phyloP scores from a whole-genome alignment of 2,888 invertebrate species.

The Gerosis bhagava region DNA sequence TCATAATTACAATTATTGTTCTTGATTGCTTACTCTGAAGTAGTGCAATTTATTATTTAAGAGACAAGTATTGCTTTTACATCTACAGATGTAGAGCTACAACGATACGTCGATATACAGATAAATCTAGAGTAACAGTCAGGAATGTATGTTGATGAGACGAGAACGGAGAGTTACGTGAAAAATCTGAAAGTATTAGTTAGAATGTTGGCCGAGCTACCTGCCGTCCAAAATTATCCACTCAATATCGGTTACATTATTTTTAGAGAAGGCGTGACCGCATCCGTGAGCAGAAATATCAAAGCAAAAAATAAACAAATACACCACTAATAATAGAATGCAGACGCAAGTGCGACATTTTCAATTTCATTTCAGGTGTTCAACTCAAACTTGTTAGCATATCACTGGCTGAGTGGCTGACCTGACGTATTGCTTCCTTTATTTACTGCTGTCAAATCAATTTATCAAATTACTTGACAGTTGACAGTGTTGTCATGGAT shows the following conservation, averaged over 20 bases:
- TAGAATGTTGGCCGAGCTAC: slow-evolving; percentile 47
- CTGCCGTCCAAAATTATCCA: slow-evolving; percentile 63
- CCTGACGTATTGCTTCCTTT: no score
- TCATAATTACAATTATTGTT: slow-evolving; percentile 53
- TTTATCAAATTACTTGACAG: no score
- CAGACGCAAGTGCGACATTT: slow-evolving; percentile 16
- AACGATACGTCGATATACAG: slow-evolving; percentile 36
- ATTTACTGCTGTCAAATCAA: no score
- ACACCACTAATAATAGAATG: slow-evolving; percentile 29
- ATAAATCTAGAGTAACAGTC: slow-evolving; percentile 41
- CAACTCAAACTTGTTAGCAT: background rate
- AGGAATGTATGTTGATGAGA: slow-evolving; percentile 54
- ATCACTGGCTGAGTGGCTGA: no score
- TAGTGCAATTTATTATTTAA: slow-evolving; percentile 33
- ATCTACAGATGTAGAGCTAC: slow-evolving; percentile 29
- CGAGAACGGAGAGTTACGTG: slow-evolving; percentile 41
- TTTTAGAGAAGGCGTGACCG: slow-evolving; percentile 63
- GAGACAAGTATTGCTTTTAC: slow-evolving; percentile 12
- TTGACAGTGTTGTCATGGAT: no score
- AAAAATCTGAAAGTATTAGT: slow-evolving; percentile 59
- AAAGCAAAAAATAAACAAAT: slow-evolving; percentile 62
- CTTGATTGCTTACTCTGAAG: slow-evolving; percentile 34
- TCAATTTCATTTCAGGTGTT: slow-evolving; percentile 23
- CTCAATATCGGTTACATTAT: slow-evolving; percentile 69
- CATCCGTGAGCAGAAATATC: slow-evolving; percentile 47